phyloP scores from a whole-genome alignment of 64 coral and sea anemone species.

The Platygyra sinensis region DNA sequence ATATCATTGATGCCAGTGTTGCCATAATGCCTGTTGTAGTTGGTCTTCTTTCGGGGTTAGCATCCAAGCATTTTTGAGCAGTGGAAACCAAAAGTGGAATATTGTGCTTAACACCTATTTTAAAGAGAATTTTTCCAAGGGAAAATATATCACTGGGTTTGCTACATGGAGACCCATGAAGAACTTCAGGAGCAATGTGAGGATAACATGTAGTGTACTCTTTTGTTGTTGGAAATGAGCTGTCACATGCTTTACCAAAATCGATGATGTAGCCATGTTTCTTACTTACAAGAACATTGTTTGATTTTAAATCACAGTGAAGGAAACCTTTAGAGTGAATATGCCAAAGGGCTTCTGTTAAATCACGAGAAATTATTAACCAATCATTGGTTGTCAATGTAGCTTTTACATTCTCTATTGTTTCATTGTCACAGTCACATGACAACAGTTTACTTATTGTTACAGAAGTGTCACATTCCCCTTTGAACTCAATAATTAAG shows the following conservation, averaged over 20 bases:
- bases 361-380: conserved; percentile 15
- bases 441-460: too few relatives aligned
- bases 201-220: conserved; percentile 41
- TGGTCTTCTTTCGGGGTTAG: too few relatives aligned
- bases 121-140: conserved; percentile 45
- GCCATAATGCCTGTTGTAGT: too few relatives aligned
- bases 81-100: too few relatives aligned
- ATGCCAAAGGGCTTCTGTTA: conserved; percentile 39
- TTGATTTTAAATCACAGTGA: conserved; percentile 41
- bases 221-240: not conserved
- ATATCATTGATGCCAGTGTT: too few relatives aligned
- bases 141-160: conserved; percentile 58
- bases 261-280: conserved; percentile 62
- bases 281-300: conserved; percentile 44
- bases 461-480: not conserved
- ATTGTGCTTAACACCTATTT: not conserved
- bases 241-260: conserved; percentile 49
- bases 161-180: conserved; percentile 38
- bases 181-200: conserved; percentile 68
- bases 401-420: not conserved
- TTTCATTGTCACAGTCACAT: too few relatives aligned
- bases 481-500: conserved; percentile 47
- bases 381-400: conserved; percentile 3
- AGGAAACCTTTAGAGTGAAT: conserved; percentile 52
- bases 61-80: too few relatives aligned